Evolutionary conservation across 1,140 invertebrate species (phyloP).

Genomic region (Pteromalus puparum): DNA sequence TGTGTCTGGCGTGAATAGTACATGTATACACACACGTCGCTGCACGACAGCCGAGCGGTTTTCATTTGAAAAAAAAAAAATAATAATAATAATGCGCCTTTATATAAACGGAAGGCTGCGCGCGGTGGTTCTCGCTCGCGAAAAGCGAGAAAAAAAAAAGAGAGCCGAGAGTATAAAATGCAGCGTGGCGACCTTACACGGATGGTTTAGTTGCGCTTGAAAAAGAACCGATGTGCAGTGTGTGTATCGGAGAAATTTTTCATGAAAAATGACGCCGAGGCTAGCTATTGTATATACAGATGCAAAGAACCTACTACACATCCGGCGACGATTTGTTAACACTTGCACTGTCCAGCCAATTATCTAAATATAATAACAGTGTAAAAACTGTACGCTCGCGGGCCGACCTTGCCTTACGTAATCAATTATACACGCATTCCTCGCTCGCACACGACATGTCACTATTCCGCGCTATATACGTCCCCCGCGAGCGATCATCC

Average conservation of each 20-base stretch:
- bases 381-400: neutral
- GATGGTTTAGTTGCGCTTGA: neutral
- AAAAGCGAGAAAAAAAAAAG: conserved; percentile 1
- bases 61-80: neutral
- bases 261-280: neutral
- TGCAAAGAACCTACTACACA: no score
- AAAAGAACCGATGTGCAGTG: neutral
- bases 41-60: no score
- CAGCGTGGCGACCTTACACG: neutral
- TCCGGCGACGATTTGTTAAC: conserved; percentile 13
- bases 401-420: conserved; percentile 36
- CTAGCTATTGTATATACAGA: no score
- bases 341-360: conserved; percentile 16
- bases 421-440: conserved; percentile 43
- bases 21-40: neutral
- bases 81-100: neutral
- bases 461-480: neutral
- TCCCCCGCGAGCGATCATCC: neutral
- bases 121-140: neutral
- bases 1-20: neutral
- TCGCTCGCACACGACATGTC: neutral
- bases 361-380: conserved; percentile 42
- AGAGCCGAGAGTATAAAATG: neutral
- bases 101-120: neutral
- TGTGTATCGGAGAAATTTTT: neutral